A percentile compares a stretch with the other conserved stretches of the same genome.
Conservation (phyloP, 2,113 vertebrate species). For the Eulacestoma nigropectus region DNA sequence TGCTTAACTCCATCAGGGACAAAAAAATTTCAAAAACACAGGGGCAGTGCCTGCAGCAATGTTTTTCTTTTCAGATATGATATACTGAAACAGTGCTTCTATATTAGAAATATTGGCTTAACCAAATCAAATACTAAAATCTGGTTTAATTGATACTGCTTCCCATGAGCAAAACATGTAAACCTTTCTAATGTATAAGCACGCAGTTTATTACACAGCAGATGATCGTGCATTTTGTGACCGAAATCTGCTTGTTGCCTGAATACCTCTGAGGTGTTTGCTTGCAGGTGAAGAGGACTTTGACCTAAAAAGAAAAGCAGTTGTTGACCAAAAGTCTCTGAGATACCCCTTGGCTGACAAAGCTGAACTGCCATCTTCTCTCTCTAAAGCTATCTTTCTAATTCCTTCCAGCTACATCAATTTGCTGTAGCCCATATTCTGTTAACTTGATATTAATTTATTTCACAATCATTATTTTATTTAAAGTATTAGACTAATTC, state of each 20-base stretch:
- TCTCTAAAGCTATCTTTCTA: neutral
- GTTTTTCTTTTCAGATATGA: neutral
- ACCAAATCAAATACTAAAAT: neutral
- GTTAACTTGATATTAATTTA: neutral
- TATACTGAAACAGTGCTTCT: neutral
- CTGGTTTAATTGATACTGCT: neutral
- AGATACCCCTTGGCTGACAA: neutral
- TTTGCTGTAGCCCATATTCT: neutral
- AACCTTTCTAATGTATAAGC: neutral
- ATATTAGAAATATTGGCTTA: neutral
- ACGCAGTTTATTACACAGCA: fast-evolving
- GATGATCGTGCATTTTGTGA: neutral
- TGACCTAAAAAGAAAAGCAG: neutral
- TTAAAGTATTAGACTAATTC: neutral
- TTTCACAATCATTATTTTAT: neutral
- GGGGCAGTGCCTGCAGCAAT: neutral
- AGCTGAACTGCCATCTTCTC: neutral
- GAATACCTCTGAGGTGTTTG: neutral
- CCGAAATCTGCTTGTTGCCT: neutral
- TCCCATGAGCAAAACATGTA: neutral
- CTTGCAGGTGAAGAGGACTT: neutral
- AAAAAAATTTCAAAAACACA: neutral
- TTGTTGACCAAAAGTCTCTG: neutral
- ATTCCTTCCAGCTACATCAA: neutral
- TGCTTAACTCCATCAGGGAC: neutral